Evolutionary conservation across 2,113 vertebrate genomes (phyloP).

Genomic region (Ctenomys sociabilis): DNA sequence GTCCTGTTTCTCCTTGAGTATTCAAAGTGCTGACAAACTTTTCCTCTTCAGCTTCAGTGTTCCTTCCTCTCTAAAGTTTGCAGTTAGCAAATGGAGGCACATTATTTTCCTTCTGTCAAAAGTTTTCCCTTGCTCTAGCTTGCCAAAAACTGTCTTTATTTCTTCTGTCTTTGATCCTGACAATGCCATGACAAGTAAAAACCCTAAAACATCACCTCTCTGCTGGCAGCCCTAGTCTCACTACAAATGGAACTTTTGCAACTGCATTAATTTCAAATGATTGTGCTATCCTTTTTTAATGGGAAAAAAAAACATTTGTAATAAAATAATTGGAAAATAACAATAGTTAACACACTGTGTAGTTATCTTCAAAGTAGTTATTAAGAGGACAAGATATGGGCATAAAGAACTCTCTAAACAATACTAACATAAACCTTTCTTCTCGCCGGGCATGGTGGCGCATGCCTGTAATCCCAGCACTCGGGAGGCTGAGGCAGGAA

Average conservation of each 20-base stretch:
- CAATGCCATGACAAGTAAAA: slow-evolving; percentile 6
- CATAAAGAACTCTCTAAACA: neutral
- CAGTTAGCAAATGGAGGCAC: neutral
- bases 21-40: neutral
- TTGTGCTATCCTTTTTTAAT: neutral
- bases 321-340: neutral
- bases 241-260: slow-evolving; percentile 10
- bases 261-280: slow-evolving; percentile 22
- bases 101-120: slow-evolving; percentile 18
- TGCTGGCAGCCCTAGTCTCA: slow-evolving; percentile 8
- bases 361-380: neutral
- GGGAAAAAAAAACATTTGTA: neutral
- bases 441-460: too few relatives aligned
- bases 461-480: too few relatives aligned
- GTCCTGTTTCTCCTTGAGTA: neutral
- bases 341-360: neutral
- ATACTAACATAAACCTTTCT: neutral
- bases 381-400: neutral
- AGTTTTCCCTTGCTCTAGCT: slow-evolving; percentile 39
- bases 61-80: slow-evolving; percentile 2
- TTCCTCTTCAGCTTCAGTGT: neutral
- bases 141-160: slow-evolving; percentile 54
- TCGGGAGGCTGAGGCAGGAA: too few relatives aligned
- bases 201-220: neutral
- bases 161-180: slow-evolving; percentile 29